Base-by-base conservation (phyloP, 2,113 vertebrate species). In the Xenotilapia flavipinnis region DNA sequence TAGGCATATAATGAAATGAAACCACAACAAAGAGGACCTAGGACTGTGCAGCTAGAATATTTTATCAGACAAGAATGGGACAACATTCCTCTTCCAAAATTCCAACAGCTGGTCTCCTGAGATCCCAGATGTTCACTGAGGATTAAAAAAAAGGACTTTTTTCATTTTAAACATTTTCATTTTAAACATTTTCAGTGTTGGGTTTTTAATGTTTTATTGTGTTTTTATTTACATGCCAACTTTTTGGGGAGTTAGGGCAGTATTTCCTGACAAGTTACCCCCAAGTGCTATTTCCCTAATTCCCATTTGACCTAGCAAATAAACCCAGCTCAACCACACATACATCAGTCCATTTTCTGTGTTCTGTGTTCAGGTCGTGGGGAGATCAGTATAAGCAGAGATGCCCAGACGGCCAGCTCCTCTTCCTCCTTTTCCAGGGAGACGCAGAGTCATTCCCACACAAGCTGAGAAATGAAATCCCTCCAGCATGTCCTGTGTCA, bases 81-180 rank as follows among this genome's bases (percentile, higher is more conserved):
- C n/a, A 40, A 42, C 0, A 42, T 70, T 42, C n/a, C 2, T 40
- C 36, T 70, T 40, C 36, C 19, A 70, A 40, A 70, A 40, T 14
- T 40, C 19, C 62, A 70, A 21, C 7, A 70, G n/a, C 36, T 68
- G 62, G 33, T 68, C 62, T 68, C 19, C 62, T 70, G 36, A 40
- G 62, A 40, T 40, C n/a, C 33, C n/a, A 23, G 62, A 42, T 70
- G 36, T 70, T 68, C 36, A 68, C 33, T 0, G 10, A 58, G 14
- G 26, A 31, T 58, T 9, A 1, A 56, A 56, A 28, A 56, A 5
- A 56, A 0, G 2, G 2, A 6, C 2, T 33, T 10, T 60, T 53
- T 23, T 26, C 23, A 56, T 26, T 56, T 56, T 26, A 26, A 56
- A 55, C 11, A 55, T 31, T 3, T 15, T 12, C 6, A 65, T 65